Base-by-base conservation (phyloP, 2,888 invertebrate species). In the Eupithecia vulgata region DNA sequence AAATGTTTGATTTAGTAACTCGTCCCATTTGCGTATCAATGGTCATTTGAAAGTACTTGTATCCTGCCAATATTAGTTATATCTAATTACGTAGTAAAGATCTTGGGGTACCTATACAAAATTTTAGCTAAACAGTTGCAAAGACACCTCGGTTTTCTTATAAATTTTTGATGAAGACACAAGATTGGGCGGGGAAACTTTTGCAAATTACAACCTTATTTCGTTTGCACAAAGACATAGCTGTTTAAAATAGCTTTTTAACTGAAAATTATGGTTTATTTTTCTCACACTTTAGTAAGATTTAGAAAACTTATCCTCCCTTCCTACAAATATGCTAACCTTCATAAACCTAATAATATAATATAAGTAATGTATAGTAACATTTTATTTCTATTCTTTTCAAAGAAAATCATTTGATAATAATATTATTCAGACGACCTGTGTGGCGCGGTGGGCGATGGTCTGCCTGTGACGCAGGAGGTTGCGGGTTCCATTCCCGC, bases 111-210 rank as follows among this genome's bases (percentile, higher is more conserved):
- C n/a, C n/a, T n/a, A 21, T 21, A 52, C 48, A 52, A 52, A 52
- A 52, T 52, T n/a, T 48, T 21, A 52, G 48, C 48, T 8, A 21
- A n/a, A 21, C 48, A 59, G 15, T 34, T 17, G 17, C 61, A 62
- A 62, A 17, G 35, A 62, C 61, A 62, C 61, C 61, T 34, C 17
- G 30, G 61, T 1, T 62, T 62, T 62, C 34, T 61, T 72, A 82
- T 87, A 80, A 86, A 86, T 87, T 82, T 86, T 87, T 85, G 82
- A 87, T 85, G 78, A 83, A 78, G 77, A 79, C 82, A 76, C 77
- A 79, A 78, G 81, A 83, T 83, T 82, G 81, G 77, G 79, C 76
- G 77, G 74, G 74, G 72, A 80, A 85, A 87, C 81, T 87, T 88
- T 83, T 73, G 76, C 80, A 81, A 85, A 87, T 82, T 84, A 82